A percentile compares a stretch with the other conserved stretches of the same genome.
These are phyloP conservation scores for Cantharis nigra DNA, from an alignment of 2,888 invertebrate genomes.

Conservation along the genomic window DNA sequence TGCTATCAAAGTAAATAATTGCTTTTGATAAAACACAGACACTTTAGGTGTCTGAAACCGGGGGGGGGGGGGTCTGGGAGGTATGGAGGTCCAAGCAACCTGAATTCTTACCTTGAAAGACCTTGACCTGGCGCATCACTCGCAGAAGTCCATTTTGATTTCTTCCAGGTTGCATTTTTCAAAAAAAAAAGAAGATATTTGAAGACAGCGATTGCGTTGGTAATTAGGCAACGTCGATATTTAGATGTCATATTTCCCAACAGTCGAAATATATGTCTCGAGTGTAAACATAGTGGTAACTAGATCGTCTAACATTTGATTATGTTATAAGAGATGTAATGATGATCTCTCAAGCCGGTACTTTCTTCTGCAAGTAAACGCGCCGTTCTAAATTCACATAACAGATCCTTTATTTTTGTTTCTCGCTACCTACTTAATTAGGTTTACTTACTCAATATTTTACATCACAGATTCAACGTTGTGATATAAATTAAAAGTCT, in stretches of 20 bases:
- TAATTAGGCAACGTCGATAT: no score
- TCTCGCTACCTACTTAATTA: background rate
- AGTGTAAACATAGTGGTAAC: background rate
- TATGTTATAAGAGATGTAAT: background rate
- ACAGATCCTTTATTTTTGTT: background rate
- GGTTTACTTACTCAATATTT: background rate
- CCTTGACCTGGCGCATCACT: no score
- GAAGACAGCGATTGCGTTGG: no score
- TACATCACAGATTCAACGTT: background rate
- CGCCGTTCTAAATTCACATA: background rate
- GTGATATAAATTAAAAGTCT: background rate
- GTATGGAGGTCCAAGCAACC: no score
- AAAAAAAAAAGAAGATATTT: no score
- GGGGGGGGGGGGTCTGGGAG: no score
- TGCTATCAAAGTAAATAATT: no score
- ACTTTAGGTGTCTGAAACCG: no score
- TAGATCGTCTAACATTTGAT: background rate
- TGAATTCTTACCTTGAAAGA: no score
- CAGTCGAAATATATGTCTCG: background rate
- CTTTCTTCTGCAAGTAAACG: background rate
- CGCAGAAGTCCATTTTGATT: no score
- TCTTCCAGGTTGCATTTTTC: no score
- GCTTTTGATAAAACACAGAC: no score
- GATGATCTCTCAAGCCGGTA: background rate
- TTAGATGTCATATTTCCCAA: background rate